Evolutionary conservation across 1,140 invertebrate genomes (phyloP).

Genomic region (Aricia agestis): DNA sequence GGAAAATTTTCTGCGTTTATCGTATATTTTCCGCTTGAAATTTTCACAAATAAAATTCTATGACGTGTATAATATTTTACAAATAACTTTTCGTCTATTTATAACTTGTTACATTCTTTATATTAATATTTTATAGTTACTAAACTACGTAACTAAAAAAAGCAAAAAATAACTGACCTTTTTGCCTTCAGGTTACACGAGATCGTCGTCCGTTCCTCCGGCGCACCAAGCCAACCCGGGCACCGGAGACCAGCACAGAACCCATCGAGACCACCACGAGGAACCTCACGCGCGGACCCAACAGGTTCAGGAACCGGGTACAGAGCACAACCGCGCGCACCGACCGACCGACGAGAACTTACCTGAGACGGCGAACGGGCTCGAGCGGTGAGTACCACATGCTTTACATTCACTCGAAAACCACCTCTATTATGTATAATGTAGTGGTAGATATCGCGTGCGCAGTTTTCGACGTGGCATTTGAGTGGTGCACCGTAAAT

Average conservation of each 20-base stretch:
- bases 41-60: too few species aligned
- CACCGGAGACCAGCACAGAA: constrained; percentile 45
- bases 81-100: too few species aligned
- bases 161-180: constrained; percentile 45
- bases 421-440: constrained; percentile 22
- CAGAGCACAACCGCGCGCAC: constrained; percentile 44
- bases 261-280: constrained; percentile 46
- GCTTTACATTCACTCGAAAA: constrained; percentile 24
- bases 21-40: too few species aligned
- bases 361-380: constrained; percentile 49
- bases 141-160: neutral
- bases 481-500: neutral
- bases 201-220: constrained; percentile 52
- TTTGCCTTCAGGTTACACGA: constrained; percentile 47
- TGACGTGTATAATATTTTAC: too few species aligned
- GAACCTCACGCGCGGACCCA: constrained; percentile 51
- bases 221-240: constrained; percentile 55
- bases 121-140: neutral
- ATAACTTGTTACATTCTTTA: neutral
- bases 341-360: constrained; percentile 54
- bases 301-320: constrained; percentile 55
- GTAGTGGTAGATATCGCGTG: constrained; percentile 7
- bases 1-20: too few species aligned
- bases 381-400: constrained; percentile 61
- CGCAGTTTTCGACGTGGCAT: constrained; percentile 4